Base-by-base conservation (phyloP, 2,888 invertebrate species). In the Melanostoma mellinum region DNA sequence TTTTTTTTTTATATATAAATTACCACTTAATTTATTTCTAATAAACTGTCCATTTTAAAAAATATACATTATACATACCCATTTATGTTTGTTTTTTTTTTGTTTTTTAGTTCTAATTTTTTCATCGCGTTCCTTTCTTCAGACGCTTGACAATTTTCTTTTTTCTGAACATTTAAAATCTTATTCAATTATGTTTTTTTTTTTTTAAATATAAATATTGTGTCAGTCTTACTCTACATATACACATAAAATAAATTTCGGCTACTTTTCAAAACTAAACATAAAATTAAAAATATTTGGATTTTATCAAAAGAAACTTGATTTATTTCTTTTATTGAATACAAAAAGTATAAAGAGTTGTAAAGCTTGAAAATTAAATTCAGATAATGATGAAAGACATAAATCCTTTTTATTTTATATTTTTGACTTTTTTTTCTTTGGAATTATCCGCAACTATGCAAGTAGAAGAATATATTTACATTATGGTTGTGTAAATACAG, bases 391-490 rank as follows among this genome's bases (percentile, higher is more conserved):
- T 20, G 20, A 20, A 20, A 20, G 20, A 20, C 1, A 20, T 20
- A 20, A 56, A 2, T 61, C 53, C 20, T 32, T 40, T 50, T 71
- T 50, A 6, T 73, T 55, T 36, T 71, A 6, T 56, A 3, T 63
- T 65, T 65, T 76, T 69, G 4, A 38, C 35, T 56, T 10, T 42
- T 35, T 61, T 44, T 55, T 61, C 60, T 67, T 78, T 69, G 35
- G 71, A 79, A 79, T 50, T 38, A 63, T 50, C 46, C 67, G 69
- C 74, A 84, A 78, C 33, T 58, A 56, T 65, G 73, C 74, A 71
- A 79, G 84, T 79, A 79, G 74, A 84, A 74, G 84, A 84, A 84
- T 79, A 84, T 84, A 84, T 84, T 79, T 84, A 84, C 84, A 84
- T 74, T 78, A 74, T 74, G 65, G 48, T 52, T 78, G 44, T 82